These are phyloP conservation scores for Schlechtendalia chinensis DNA, from an alignment of 1,140 invertebrate species.

Conservation along the genomic window DNA sequence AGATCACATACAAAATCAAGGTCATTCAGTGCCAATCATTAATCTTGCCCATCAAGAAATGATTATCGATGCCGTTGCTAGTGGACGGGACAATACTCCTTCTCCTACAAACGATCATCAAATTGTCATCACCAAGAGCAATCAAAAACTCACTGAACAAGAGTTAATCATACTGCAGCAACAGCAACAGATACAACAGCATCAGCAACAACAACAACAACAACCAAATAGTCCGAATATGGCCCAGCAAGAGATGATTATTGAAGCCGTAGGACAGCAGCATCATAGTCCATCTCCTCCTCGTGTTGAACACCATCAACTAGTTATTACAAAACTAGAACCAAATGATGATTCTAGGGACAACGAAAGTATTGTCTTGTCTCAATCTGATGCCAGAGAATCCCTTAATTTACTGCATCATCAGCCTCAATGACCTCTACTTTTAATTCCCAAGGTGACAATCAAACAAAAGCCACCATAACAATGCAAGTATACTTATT, in stretches of 20 bases:
- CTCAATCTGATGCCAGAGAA: slow-evolving; percentile 46
- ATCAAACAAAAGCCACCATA: slow-evolving; percentile 23
- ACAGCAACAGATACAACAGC: slow-evolving; percentile 51
- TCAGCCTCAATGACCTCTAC: slow-evolving; percentile 26
- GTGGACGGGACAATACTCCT: not conserved
- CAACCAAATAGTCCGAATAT: slow-evolving; percentile 46
- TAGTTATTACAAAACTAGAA: slow-evolving; percentile 45
- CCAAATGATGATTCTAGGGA: slow-evolving; percentile 27
- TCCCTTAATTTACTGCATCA: slow-evolving; percentile 42
- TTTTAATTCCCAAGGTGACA: slow-evolving; percentile 10
- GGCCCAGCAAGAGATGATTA: slow-evolving; percentile 47
- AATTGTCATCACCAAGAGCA: slow-evolving; percentile 33
- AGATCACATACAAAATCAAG: slow-evolving; percentile 45
- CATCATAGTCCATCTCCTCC: slow-evolving; percentile 40
- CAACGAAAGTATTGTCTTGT: slow-evolving; percentile 40
- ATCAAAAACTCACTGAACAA: slow-evolving; percentile 50
- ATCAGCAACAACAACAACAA: slow-evolving; percentile 51
- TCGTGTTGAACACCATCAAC: slow-evolving; percentile 40
- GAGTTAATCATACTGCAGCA: slow-evolving; percentile 47
- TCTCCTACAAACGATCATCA: slow-evolving; percentile 28
- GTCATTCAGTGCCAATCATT: slow-evolving; percentile 41
- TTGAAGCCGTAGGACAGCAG: slow-evolving; percentile 34
- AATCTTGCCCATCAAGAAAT: slow-evolving; percentile 36
- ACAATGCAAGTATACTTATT: slow-evolving; percentile 34
- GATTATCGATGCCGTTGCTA: slow-evolving; percentile 37